Evolutionary conservation across 1,140 invertebrate species (phyloP), one percentile per base, ranked within the genome.

Genomic region (Triops cancriformis): DNA sequence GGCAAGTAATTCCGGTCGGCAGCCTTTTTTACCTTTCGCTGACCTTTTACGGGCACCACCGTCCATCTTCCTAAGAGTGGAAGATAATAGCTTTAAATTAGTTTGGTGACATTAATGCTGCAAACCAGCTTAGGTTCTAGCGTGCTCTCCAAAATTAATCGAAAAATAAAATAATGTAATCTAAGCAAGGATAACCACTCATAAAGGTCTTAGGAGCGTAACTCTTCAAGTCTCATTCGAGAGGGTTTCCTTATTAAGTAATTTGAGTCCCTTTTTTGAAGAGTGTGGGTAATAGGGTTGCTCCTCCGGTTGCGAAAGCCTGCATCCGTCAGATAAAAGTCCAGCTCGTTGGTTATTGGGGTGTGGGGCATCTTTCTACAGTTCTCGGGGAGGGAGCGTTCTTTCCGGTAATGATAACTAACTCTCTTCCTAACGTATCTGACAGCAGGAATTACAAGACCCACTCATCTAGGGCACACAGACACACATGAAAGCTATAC

Each of bases 331-430:
- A 64, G 51, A 64, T 64, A 64, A 64, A 64, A 18, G 14, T 23
- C 23, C 51, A 6, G 51, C 18, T 64, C 51, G 51, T 18, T n/a
- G 51, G 18, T 64, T 23, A n/a, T 64, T 64, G 51, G 51, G 51
- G 51, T 64, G 51, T 18, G 23, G 10, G 2, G 18, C 14, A 23
- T 23, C 23, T 64, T 9, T 64, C 11, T 64, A 23, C n/a, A 9
- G 51, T 64, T 64, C 51, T 64, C 14, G 4, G 18, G 18, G 51
- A 64, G 51, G 14, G 18, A 64, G 51, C 18, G 51, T 23, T 64
- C 51, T 64, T 64, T 64, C 51, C 51, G 51, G 51, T 64, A 64
- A 64, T 64, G 51, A 64, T 64, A 64, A 64, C 51, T 64, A 64
- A 64, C 23, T 64, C 51, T 64, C 51, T 64, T 23, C 51, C 51